Evolutionary conservation across 2,888 invertebrate species (phyloP).

Genomic region (Nemotelus nigrinus): DNA sequence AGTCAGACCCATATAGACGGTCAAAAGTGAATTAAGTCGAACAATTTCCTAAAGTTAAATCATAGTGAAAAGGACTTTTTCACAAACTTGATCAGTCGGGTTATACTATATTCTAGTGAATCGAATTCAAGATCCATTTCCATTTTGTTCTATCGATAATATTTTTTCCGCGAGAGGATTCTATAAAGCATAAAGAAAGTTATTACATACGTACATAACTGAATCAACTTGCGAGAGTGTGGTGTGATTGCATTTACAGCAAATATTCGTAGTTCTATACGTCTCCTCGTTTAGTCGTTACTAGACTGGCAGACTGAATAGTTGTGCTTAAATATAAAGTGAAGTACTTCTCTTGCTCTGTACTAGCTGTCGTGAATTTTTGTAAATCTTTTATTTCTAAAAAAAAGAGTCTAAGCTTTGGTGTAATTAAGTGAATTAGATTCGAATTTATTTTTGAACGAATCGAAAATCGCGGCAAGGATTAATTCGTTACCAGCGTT

Average conservation of each 20-base stretch:
- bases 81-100: too few species aligned
- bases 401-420: too few species aligned
- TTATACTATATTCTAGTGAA: too few species aligned
- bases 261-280: conserved; percentile 24
- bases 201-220: conserved; percentile 6
- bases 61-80: too few species aligned
- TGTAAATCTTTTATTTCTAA: too few species aligned
- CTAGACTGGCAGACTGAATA: conserved; percentile 20
- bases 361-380: not conserved
- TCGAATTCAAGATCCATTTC: too few species aligned
- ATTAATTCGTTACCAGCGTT: conserved; percentile 36
- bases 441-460: not conserved
- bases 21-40: too few species aligned
- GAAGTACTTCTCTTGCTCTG: not conserved
- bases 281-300: conserved; percentile 14
- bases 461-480: conserved; percentile 26
- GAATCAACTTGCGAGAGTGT: conserved; percentile 1
- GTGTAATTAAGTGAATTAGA: too few species aligned
- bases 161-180: not conserved
- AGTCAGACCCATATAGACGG: too few species aligned
- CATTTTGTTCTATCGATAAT: too few species aligned
- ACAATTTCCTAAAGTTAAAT: too few species aligned
- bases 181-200: conserved; percentile 29
- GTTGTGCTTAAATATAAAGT: conserved; percentile 1
- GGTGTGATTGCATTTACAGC: conserved; percentile 35